These are phyloP conservation scores for Dissostichus mawsoni DNA, from an alignment of 2,113 vertebrate genomes.

Conservation along the genomic window DNA sequence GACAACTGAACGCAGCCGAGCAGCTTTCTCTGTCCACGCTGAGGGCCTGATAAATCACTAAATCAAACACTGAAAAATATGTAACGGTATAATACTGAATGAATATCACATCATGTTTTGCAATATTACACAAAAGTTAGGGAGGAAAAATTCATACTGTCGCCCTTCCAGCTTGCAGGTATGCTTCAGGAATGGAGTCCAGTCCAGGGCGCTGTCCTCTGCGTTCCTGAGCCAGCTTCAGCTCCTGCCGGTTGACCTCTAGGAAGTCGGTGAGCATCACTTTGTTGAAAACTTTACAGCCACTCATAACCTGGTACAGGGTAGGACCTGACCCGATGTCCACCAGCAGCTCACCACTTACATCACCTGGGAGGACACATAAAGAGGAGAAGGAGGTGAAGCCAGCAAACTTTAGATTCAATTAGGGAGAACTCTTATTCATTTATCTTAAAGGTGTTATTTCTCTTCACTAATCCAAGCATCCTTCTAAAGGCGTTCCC, in stretches of 20 bases:
- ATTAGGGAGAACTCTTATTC: too few relatives aligned
- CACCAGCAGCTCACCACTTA: conserved; percentile 87
- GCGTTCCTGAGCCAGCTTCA: conserved; percentile 87
- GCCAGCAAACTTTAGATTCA: too few relatives aligned
- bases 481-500: too few relatives aligned
- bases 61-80: too few relatives aligned
- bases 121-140: background rate
- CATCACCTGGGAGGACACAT: conserved; percentile 83
- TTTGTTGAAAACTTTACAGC: conserved; percentile 91
- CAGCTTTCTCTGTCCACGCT: conserved; percentile 89
- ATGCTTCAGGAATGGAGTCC: conserved; percentile 90
- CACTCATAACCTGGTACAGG: conserved; percentile 94
- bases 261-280: conserved; percentile 93
- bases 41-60: conserved; percentile 76
- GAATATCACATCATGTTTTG: too few relatives aligned
- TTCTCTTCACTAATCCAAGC: too few relatives aligned
- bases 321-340: conserved; percentile 96
- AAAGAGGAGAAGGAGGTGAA: conserved; percentile 5
- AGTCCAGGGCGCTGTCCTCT: conserved; percentile 86
- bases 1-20: conserved; percentile 86
- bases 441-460: too few relatives aligned
- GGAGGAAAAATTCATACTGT: conserved; percentile 74
- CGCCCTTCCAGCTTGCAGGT: conserved; percentile 93
- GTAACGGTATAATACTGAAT: too few relatives aligned
- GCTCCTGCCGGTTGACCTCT: conserved; percentile 91